phyloP scores from a whole-genome alignment of 2,113 vertebrate genomes.

The Rhadina sibilatrix region DNA sequence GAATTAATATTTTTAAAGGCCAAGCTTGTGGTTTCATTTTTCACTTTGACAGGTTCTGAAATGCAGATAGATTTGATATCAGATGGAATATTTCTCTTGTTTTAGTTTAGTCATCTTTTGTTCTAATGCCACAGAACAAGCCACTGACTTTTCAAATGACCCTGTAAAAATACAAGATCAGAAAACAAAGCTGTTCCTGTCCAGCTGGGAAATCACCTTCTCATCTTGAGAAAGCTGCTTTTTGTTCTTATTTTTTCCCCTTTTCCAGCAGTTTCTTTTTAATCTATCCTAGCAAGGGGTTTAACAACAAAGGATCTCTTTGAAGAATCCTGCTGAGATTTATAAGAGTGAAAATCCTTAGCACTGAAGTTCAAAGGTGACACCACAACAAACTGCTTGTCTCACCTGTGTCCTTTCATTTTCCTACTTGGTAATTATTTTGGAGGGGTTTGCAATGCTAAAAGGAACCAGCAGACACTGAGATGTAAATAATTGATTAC shows the following conservation, averaged over 20 bases:
- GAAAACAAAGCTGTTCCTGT: neutral
- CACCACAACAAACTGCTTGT: neutral
- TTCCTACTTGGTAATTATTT: neutral
- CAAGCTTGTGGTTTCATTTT: constrained; percentile 70
- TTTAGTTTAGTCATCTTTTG: constrained; percentile 29
- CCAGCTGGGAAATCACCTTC: neutral
- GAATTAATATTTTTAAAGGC: constrained; percentile 81
- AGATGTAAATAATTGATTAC: neutral
- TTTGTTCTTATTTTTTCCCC: neutral
- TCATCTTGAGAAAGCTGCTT: neutral
- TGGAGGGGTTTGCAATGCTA: neutral
- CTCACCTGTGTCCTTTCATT: neutral
- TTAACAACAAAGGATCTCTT: neutral
- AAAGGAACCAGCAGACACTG: neutral
- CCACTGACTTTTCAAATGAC: constrained; percentile 1
- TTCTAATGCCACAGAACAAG: neutral
- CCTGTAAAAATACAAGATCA: neutral
- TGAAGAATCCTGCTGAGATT: neutral
- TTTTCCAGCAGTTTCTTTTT: neutral
- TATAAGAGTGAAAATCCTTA: neutral
- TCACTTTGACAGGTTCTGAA: constrained; percentile 75
- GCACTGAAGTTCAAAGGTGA: neutral
- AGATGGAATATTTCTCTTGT: neutral
- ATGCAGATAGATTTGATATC: constrained; percentile 65
- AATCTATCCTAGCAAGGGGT: neutral